Base-by-base conservation (phyloP, 2,797 vertebrate species). In the Halcyon smyrnensis region DNA sequence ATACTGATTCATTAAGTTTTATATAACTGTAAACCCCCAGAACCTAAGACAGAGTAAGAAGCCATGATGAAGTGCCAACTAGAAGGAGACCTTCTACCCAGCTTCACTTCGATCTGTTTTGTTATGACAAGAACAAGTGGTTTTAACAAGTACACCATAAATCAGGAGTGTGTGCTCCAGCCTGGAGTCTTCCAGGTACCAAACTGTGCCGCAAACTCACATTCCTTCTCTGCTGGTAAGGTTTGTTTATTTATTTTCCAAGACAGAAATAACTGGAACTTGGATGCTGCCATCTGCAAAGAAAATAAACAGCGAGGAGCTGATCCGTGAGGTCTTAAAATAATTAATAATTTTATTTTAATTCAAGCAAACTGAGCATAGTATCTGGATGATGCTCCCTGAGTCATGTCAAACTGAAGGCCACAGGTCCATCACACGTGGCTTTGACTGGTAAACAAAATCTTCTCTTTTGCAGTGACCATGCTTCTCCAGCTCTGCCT, bases 1-100 rank as follows among this genome's bases (percentile, higher is more conserved):
- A 90, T 95, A 97, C 97, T 93, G 95, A 97, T 97, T 97, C 97
- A 97, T 97, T 98, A 98, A 97, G 92, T 98, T 98, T 97, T 97
- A 97, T 97, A 97, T 97, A 96, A 97, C 95, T 97, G 96, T 97
- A 98, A 98, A 97, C 95, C 91, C 94, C 86, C 89, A 95, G 95
- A 93, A 97, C 94, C 90, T 90, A 96, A 95, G 96, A 97, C 94
- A 92, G 95, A 37, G 83, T 89, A 95, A 97, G 95, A 87, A 96
- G 90, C 87, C 95, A 95, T 95, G 96, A 96, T 96, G 96, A 95
- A 97, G 93, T 96, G 95, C 95, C 89, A 96, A 50, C 95, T 84
- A 96, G 82, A 76, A 97, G 56, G 94, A 93, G 83, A 69, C 85
- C 54, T 87, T 92, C 96, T 93, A 80, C 91, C 84, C 92, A 96